A percentile compares a stretch with the other conserved stretches of the same genome.
phyloP scores from a whole-genome alignment of 2,888 invertebrate genomes.

The Acrocyrtus sp. region DNA sequence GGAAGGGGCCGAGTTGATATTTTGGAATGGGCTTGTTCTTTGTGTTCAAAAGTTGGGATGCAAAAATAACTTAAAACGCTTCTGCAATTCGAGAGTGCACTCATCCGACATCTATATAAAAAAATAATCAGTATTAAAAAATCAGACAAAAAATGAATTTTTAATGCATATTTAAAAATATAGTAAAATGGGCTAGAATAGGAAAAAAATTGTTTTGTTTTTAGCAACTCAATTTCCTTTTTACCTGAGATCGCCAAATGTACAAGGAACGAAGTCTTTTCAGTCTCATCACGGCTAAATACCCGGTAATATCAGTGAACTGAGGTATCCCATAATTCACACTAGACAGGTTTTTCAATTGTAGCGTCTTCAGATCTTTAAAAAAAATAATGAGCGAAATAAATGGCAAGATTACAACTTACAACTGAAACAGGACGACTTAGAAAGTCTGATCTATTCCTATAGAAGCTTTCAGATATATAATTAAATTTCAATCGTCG shows the following conservation, averaged over 20 bases:
- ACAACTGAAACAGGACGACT: no score
- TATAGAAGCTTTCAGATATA: neutral
- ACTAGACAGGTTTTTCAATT: slow-evolving; percentile 50
- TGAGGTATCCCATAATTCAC: slow-evolving; percentile 44
- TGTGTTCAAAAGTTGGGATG: slow-evolving; percentile 43
- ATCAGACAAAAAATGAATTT: slow-evolving; percentile 5
- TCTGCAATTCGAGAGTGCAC: slow-evolving; percentile 33
- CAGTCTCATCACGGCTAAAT: slow-evolving; percentile 35
- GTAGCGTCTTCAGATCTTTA: slow-evolving; percentile 46
- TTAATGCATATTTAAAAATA: neutral
- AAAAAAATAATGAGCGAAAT: neutral
- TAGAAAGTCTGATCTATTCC: no score
- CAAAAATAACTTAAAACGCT: slow-evolving; percentile 29
- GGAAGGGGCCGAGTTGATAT: neutral
- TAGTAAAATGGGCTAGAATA: neutral
- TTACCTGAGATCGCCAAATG: slow-evolving; percentile 50
- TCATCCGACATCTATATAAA: slow-evolving; percentile 43
- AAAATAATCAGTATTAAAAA: slow-evolving; percentile 2
- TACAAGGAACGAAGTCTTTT: slow-evolving; percentile 31
- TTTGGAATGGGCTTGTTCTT: no score
- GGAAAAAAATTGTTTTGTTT: no score
- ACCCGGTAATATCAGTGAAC: slow-evolving; percentile 46
- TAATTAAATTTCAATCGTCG: neutral
- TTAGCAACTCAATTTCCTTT: no score
- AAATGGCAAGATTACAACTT: slow-evolving; percentile 4